Evolutionary conservation across 2,797 vertebrate genomes (phyloP).

Genomic region (Schizopygopsis pylzovi): DNA sequence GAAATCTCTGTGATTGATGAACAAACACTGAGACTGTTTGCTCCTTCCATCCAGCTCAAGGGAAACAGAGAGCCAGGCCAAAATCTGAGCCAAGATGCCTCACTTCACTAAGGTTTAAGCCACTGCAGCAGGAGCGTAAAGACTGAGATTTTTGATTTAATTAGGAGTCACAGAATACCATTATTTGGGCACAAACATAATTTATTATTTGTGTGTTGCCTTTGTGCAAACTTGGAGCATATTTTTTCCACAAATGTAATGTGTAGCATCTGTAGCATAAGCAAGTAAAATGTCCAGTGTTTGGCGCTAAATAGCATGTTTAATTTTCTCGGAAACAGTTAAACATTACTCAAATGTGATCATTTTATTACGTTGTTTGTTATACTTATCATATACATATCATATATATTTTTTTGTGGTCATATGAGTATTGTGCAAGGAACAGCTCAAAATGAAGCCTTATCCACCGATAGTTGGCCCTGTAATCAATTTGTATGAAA

Average conservation of each 20-base stretch:
- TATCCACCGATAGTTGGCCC: not conserved
- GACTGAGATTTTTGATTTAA: slow-evolving; percentile 8
- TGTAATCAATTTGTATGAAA: not conserved
- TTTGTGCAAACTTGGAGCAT: not conserved
- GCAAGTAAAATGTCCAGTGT: not conserved
- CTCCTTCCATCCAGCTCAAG: slow-evolving; percentile 45
- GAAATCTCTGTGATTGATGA: slow-evolving; percentile 50
- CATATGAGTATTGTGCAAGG: not conserved
- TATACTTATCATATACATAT: not conserved
- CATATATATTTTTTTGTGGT: not conserved
- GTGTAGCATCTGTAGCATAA: not conserved
- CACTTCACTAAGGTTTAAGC: slow-evolving; percentile 21
- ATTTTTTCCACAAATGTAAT: not conserved
- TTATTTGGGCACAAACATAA: not conserved
- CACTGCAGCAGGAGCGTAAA: not conserved
- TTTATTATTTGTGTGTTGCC: not conserved
- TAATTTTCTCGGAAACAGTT: not conserved
- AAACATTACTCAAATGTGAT: not conserved
- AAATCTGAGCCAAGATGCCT: slow-evolving; percentile 40
- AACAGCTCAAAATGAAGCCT: not conserved
- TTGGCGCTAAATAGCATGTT: not conserved
- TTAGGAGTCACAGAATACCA: not conserved
- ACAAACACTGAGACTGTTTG: slow-evolving; percentile 51
- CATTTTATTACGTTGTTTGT: not conserved
- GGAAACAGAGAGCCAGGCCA: slow-evolving; percentile 33